Evolutionary conservation across 2,797 vertebrate genomes (phyloP).

Genomic region (Sebastes vulpes): DNA sequence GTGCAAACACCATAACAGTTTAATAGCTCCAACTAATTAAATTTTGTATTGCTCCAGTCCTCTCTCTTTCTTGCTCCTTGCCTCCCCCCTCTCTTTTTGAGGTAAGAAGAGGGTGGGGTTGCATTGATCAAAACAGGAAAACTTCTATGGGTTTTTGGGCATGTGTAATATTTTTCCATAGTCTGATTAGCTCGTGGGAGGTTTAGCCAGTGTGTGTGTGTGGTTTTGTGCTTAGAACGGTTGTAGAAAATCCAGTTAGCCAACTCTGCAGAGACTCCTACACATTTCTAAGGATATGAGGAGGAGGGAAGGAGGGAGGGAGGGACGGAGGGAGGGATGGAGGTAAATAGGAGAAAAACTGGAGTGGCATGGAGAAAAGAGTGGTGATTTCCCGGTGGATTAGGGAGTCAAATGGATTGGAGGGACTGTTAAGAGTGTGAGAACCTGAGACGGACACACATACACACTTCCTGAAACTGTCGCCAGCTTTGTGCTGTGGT

Average conservation of each 20-base stretch:
- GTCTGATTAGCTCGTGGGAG: neutral
- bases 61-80: neutral
- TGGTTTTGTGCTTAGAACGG: neutral
- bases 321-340: neutral
- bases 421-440: conserved; percentile 71
- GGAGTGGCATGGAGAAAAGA: conserved; percentile 48
- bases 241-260: conserved; percentile 74
- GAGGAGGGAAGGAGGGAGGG: conserved; percentile 9
- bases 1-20: neutral
- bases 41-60: neutral
- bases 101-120: neutral
- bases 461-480: conserved; percentile 61
- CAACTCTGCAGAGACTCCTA: conserved; percentile 55
- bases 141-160: neutral
- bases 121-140: neutral
- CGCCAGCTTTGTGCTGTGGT: conserved; percentile 63
- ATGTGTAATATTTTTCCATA: neutral
- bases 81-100: neutral
- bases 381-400: conserved; percentile 73
- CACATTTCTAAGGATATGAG: conserved; percentile 47
- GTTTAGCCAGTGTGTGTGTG: neutral
- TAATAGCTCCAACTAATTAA: neutral
- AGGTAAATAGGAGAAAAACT: conserved; percentile 39
- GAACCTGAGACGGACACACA: conserved; percentile 59
- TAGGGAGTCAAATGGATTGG: conserved; percentile 81